These are phyloP conservation scores for Eumacrocentrus americanus DNA, from an alignment of 2,888 invertebrate species.

Conservation along the genomic window DNA sequence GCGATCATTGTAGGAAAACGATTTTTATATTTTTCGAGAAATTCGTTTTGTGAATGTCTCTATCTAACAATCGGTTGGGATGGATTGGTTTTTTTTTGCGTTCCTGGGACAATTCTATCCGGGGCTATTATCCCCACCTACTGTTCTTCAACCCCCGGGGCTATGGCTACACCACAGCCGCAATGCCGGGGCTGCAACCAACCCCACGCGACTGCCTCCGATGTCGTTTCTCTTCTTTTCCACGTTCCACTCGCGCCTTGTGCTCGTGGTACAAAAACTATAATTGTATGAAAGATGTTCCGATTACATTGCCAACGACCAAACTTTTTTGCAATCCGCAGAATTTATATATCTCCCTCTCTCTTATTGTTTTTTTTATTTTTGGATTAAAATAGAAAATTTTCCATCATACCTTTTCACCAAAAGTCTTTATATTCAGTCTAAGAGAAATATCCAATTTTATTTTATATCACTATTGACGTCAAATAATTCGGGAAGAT, in stretches of 20 bases:
- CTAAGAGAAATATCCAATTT: too few relatives aligned
- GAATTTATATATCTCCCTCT: constrained; percentile 14
- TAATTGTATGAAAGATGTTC: constrained; percentile 56
- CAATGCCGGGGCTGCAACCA: constrained; percentile 17
- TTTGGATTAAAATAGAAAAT: neutral
- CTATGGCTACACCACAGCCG: constrained; percentile 15
- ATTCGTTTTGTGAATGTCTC: constrained; percentile 44
- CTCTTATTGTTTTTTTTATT: neutral
- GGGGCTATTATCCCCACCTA: constrained; percentile 49
- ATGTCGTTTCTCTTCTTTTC: constrained; percentile 32
- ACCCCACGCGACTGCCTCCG: constrained; percentile 23
- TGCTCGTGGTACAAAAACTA: constrained; percentile 47
- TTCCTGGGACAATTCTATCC: constrained; percentile 54
- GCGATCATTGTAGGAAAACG: constrained; percentile 35
- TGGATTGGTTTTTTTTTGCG: constrained; percentile 45
- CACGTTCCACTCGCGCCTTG: constrained; percentile 35
- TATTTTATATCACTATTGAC: too few relatives aligned
- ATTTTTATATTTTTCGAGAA: constrained; percentile 40
- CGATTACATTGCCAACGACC: constrained; percentile 10
- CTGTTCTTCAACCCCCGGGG: constrained; percentile 28
- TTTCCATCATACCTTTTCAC: neutral
- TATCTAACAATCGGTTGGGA: constrained; percentile 50
- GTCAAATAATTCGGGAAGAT: too few relatives aligned
- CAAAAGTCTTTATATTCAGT: too few relatives aligned
- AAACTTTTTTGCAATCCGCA: neutral